Conservation (phyloP, 2,113 vertebrate genomes). For the Sander vitreus region DNA sequence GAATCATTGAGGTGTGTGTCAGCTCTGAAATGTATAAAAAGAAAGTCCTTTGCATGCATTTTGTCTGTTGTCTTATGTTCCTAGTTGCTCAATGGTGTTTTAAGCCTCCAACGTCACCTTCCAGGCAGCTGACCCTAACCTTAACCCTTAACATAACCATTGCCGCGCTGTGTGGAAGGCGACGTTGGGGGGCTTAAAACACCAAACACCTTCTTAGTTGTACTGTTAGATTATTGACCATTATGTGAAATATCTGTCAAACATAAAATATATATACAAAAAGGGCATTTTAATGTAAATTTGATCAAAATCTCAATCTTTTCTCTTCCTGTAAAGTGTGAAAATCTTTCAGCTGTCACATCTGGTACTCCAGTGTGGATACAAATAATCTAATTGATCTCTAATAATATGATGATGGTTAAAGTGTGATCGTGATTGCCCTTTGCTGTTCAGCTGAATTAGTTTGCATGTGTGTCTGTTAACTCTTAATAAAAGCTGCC, state of each 20-base stretch:
- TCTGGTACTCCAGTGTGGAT: background rate
- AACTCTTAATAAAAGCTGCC: background rate
- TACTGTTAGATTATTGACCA: background rate
- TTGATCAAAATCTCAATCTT: no score
- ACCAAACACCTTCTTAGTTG: background rate
- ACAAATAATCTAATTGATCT: background rate
- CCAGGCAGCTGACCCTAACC: no score
- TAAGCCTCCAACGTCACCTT: no score
- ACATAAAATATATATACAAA: background rate
- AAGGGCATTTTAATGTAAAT: background rate
- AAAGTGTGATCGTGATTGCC: background rate
- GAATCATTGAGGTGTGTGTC: slow-evolving; percentile 83
- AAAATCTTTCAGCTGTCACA: background rate
- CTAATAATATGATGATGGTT: background rate
- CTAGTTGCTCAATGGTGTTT: no score
- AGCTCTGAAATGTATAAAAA: background rate
- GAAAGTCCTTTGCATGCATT: background rate
- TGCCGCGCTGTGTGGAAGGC: no score
- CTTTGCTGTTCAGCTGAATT: background rate
- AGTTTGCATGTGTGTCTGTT: background rate
- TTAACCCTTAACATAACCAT: no score
- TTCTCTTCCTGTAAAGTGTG: background rate
- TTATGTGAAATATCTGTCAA: no score
- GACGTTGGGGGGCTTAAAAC: no score
- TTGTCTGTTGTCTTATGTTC: background rate